These are phyloP conservation scores for Leucophenga maculata DNA, from an alignment of 2,888 invertebrate species.

Conservation along the genomic window DNA sequence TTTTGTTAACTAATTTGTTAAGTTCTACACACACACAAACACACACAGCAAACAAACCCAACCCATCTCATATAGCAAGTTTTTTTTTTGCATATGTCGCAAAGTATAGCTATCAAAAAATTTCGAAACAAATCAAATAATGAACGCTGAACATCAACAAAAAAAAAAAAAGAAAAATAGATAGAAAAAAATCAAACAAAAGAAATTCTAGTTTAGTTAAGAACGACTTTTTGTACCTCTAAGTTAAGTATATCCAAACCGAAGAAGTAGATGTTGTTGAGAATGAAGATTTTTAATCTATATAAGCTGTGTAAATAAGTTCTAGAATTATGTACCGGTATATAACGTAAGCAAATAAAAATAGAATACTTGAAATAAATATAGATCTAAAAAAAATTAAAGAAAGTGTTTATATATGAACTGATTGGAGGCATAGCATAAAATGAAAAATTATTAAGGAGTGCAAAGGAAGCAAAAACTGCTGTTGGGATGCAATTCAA, in stretches of 20 bases:
- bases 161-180: constrained; percentile 29
- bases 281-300: not conserved
- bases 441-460: too few relatives aligned
- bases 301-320: constrained; percentile 61
- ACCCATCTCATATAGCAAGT: too few relatives aligned
- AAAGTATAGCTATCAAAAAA: constrained; percentile 3
- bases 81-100: too few relatives aligned
- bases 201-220: constrained; percentile 48
- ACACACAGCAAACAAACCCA: not conserved
- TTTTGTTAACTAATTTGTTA: constrained; percentile 66
- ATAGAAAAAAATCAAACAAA: constrained; percentile 44
- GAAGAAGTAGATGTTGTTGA: not conserved
- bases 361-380: constrained; percentile 25
- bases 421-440: too few relatives aligned
- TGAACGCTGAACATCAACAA: constrained; percentile 7
- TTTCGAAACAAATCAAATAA: constrained; percentile 17
- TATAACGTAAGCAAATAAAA: constrained; percentile 50
- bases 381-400: constrained; percentile 36
- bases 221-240: constrained; percentile 10
- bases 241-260: constrained; percentile 53
- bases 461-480: too few relatives aligned
- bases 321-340: constrained; percentile 52
- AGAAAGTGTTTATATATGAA: constrained; percentile 20
- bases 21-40: constrained; percentile 47
- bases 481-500: too few relatives aligned